Evolutionary conservation across 2,888 invertebrate genomes (phyloP), one percentile per base, ranked within the genome.

Genomic region (Seladonia tumulorum): DNA sequence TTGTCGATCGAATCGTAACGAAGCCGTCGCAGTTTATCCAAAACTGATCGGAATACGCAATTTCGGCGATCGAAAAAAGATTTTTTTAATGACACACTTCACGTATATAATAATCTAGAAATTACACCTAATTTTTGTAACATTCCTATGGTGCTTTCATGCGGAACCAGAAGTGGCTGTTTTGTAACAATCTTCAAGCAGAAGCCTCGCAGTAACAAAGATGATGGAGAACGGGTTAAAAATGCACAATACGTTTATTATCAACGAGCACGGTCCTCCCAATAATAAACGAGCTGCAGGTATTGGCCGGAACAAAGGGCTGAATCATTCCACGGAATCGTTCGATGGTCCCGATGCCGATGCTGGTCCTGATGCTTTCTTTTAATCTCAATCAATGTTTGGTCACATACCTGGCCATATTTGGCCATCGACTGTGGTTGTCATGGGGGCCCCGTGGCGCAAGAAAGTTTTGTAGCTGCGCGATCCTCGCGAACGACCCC

Each of bases 351-450:
- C 70, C 57, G 72, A 53, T 63, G 74, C 45, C 81, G 22, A n/a
- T n/a, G n/a, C 25, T 8, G 12, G 49, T 4, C 47, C 53, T 68
- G 76, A 81, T 79, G 76, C 53, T 73, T 84, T 81, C 80, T 85
- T 88, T 90, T 83, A 87, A 81, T 80, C 84, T 77, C 89, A 88
- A 89, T 88, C 90, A 91, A 91, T 87, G 90, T 92, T 91, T 87
- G 90, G 81, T 85, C 88, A 89, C 90, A 92, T 93, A 92, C 93
- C 92, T 89, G 82, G 82, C 93, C 94, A 92, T 94, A 92, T 93
- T 93, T 90, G 93, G 94, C 84, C 84, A 91, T 83, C 90, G 84
- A n/a, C 60, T n/a, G 87, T 60, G 83, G 74, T 83, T 83, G 81
- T 60, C 82, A 81, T 75, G 79, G 86, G 86, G 81, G 57, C 80